Conservation (phyloP, 2,888 invertebrate genomes). For the Hirtodrosophila cameraria region DNA sequence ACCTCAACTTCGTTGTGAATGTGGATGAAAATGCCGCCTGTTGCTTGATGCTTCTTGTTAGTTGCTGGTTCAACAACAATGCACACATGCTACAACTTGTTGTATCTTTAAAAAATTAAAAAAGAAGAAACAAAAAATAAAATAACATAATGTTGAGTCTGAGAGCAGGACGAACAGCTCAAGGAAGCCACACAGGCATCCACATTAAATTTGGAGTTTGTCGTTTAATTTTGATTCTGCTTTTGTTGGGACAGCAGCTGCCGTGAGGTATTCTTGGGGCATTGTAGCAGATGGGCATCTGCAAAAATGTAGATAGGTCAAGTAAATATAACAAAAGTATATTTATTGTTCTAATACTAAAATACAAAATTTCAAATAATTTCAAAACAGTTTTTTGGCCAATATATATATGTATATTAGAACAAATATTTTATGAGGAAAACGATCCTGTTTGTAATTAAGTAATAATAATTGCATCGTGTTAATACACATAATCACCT, state of each 20-base stretch:
- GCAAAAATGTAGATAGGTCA: constrained; percentile 25
- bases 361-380: too few relatives aligned
- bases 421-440: too few relatives aligned
- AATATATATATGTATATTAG: too few relatives aligned
- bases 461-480: too few relatives aligned
- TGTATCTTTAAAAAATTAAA: constrained; percentile 6
- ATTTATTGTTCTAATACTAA: background rate
- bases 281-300: background rate
- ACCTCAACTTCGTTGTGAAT: constrained; percentile 13
- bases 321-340: too few relatives aligned
- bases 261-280: background rate
- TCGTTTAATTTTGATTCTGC: constrained; percentile 35
- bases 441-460: too few relatives aligned
- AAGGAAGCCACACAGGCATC: constrained; percentile 23
- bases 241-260: constrained; percentile 23
- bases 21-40: constrained; percentile 34
- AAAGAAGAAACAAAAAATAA: constrained; percentile 8
- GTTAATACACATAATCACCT: too few relatives aligned
- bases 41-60: constrained; percentile 33
- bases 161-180: constrained; percentile 22
- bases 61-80: constrained; percentile 15
- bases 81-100: constrained; percentile 51
- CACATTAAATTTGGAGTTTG: constrained; percentile 52
- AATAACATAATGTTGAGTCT: constrained; percentile 31
- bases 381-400: too few relatives aligned